Evolutionary conservation across 2,888 invertebrate species (phyloP), one percentile per base, ranked within the genome.

Genomic region (Uropetala carovei): DNA sequence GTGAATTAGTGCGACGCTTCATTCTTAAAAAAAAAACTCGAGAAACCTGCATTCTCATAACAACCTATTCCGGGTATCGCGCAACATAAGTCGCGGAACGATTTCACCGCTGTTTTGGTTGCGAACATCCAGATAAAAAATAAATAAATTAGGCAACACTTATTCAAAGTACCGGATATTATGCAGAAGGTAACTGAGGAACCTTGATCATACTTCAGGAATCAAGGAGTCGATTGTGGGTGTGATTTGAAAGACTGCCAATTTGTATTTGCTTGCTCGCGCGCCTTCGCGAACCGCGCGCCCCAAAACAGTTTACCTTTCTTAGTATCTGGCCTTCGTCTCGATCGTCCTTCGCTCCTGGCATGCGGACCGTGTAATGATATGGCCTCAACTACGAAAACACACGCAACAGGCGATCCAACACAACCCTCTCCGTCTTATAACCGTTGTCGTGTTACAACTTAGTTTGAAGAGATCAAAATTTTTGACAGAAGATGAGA

Each of bases 121-220:
- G 43, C 43, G 43, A 43, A 43, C 43, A 43, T 43, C 43, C 43
- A 43, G 43, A 43, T 43, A 3, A 43, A 43, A 43, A 43, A 43
- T 3, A 43, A 43, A 43, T 3, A 43, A 43, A 43, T 43, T 43
- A 1, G 43, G 43, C 43, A 5, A 43, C 43, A 43, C 75, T 9
- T 9, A 75, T 75, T 75, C n/a, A 75, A 13, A 27, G 22, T 22
- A 27, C 75, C 75, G 75, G 75, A 75, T 75, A 75, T 75, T 75
- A 75, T 75, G 75, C 75, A 75, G 75, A 75, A 27, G 75, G 68
- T 68, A 68, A 68, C n/a, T 10, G 68, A 16, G 22, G 75, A 75
- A 22, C 75, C 75, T 75, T 75, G 75, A 75, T 75, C n/a, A 27
- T 22, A 75, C 18, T 22, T 75, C 22, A n/a, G 75, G 3, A 11